phyloP scores from a whole-genome alignment of 2,113 vertebrate genomes.

The Azemiops feae region DNA sequence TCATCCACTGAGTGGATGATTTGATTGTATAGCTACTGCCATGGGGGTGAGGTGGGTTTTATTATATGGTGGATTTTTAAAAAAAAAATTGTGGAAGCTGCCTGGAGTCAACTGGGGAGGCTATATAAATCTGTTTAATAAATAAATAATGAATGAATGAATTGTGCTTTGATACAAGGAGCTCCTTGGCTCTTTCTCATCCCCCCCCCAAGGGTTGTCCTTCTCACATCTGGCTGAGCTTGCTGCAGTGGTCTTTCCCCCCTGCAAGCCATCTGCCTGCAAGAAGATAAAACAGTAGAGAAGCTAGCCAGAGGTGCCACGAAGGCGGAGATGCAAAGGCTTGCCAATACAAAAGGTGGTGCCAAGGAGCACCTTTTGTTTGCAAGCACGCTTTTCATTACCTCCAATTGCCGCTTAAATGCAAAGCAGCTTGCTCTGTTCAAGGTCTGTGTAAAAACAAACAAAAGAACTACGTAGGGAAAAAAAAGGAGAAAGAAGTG shows the following conservation, averaged over 20 bases:
- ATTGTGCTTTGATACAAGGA: not conserved
- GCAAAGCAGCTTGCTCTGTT: not conserved
- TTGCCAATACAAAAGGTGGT: conserved; percentile 26
- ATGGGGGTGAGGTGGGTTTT: too few species aligned
- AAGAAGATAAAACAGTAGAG: not conserved
- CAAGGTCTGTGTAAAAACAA: not conserved
- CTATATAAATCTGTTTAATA: too few species aligned
- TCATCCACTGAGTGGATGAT: too few species aligned
- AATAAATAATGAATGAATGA: too few species aligned
- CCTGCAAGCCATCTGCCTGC: conserved; percentile 1
- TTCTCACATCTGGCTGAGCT: not conserved
- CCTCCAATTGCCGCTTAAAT: not conserved
- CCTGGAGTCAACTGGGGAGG: too few species aligned
- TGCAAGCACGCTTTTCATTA: conserved; percentile 22
- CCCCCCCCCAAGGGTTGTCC: too few species aligned
- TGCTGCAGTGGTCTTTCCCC: not conserved
- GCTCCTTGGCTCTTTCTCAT: not conserved
- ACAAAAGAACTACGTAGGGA: not conserved
- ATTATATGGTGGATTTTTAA: too few species aligned
- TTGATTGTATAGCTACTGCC: too few species aligned
- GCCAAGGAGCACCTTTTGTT: conserved; percentile 27
- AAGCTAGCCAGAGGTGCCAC: not conserved
- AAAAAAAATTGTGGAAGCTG: too few species aligned
- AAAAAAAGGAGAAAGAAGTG: not conserved
- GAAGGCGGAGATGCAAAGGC: not conserved